Conservation (phyloP, 2,888 invertebrate genomes). For the Papilio protenor region DNA sequence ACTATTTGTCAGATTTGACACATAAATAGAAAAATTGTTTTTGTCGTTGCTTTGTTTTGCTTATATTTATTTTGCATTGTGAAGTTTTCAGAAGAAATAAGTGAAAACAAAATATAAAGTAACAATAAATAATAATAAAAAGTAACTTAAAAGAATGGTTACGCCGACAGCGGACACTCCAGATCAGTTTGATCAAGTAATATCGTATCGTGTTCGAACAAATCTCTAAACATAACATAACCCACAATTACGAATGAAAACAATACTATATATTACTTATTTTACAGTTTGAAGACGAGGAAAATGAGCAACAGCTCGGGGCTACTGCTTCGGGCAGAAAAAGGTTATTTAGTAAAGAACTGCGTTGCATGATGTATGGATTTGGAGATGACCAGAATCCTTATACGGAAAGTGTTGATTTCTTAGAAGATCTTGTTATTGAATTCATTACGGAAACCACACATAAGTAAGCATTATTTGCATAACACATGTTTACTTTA, state of each 20-base stretch:
- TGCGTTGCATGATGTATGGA: constrained; percentile 99
- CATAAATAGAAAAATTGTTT: background rate
- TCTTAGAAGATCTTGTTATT: constrained; percentile 98
- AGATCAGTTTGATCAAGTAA: constrained; percentile 77
- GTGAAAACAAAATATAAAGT: background rate
- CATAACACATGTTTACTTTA: constrained; percentile 15
- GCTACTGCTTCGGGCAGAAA: constrained; percentile 90
- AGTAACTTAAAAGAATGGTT: constrained; percentile 56
- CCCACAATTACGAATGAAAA: background rate
- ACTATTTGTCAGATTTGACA: background rate
- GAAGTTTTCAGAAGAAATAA: background rate
- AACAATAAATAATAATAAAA: background rate
- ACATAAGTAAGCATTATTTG: constrained; percentile 83
- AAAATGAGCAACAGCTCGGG: constrained; percentile 88
- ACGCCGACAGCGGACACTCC: constrained; percentile 68
- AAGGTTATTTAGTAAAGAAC: constrained; percentile 94
- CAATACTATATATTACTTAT: constrained; percentile 25
- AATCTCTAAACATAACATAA: background rate
- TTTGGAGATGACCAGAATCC: constrained; percentile 99
- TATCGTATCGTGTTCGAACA: background rate
- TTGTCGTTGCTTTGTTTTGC: background rate
- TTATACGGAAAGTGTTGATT: constrained; percentile 98
- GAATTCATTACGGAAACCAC: constrained; percentile 98
- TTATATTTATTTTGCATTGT: background rate
- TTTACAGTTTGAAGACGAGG: constrained; percentile 86